phyloP scores from a whole-genome alignment of 1,140 invertebrate genomes.

The Ruditapes philippinarum region DNA sequence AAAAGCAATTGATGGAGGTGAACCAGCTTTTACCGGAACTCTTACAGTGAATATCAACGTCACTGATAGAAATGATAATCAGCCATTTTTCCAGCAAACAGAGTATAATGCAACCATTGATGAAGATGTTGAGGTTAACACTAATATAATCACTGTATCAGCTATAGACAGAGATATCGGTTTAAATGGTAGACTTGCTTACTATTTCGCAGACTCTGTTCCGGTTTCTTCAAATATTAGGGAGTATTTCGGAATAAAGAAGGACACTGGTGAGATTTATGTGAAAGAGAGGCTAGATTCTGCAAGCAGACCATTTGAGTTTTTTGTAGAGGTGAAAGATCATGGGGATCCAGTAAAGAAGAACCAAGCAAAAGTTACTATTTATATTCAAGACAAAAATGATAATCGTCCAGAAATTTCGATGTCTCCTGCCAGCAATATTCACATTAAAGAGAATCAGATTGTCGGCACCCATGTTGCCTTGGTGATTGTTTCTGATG shows the following conservation, averaged over 20 bases:
- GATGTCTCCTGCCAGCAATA: constrained; percentile 75
- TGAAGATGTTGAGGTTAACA: constrained; percentile 64
- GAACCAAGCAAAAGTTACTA: constrained; percentile 71
- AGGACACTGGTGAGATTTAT: constrained; percentile 77
- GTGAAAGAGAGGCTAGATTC: constrained; percentile 91
- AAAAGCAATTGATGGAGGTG: constrained; percentile 90
- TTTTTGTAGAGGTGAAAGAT: constrained; percentile 78
- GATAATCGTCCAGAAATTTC: constrained; percentile 80
- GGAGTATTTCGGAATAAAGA: constrained; percentile 12
- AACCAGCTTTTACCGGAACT: constrained; percentile 67
- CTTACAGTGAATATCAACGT: constrained; percentile 89
- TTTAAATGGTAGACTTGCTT: constrained; percentile 75
- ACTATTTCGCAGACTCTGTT: constrained; percentile 29
- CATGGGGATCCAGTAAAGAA: constrained; percentile 70
- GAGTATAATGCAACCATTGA: constrained; percentile 93
- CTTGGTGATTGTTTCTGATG: constrained; percentile 80
- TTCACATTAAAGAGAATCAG: constrained; percentile 74
- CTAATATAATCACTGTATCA: constrained; percentile 87
- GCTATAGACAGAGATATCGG: constrained; percentile 92
- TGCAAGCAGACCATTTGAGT: constrained; percentile 83
- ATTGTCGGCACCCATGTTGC: constrained; percentile 78
- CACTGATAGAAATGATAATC: constrained; percentile 84
- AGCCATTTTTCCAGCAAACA: constrained; percentile 91
- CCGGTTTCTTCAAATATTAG: background rate
- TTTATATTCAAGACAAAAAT: constrained; percentile 80